These are phyloP conservation scores for Cyprinodon tularosa DNA, from an alignment of 2,113 vertebrate species.

Conservation along the genomic window DNA sequence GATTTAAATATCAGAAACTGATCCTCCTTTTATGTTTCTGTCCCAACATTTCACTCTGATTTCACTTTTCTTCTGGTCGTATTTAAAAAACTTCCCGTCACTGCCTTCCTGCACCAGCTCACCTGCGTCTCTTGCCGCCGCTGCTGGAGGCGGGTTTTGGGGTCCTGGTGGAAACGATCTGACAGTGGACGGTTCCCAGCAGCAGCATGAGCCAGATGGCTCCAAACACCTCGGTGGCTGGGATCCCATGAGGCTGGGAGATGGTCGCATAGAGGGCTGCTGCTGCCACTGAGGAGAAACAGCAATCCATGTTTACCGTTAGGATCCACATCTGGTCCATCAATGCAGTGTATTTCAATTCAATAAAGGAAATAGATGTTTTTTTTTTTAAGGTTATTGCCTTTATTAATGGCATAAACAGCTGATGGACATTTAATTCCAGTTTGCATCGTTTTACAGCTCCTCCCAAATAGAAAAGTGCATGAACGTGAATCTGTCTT, in stretches of 20 bases:
- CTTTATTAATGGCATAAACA: too few species aligned
- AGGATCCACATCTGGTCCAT: too few species aligned
- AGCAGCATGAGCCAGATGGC: slow-evolving; percentile 96
- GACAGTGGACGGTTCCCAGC: slow-evolving; percentile 97
- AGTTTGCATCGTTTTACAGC: too few species aligned
- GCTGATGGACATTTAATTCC: too few species aligned
- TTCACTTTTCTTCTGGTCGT: background rate
- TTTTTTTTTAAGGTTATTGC: too few species aligned
- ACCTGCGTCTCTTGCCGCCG: slow-evolving; percentile 94
- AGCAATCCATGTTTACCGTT: background rate
- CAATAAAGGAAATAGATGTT: too few species aligned
- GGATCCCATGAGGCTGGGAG: slow-evolving; percentile 88
- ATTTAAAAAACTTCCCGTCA: background rate
- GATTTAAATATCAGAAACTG: too few species aligned
- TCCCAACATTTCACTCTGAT: too few species aligned
- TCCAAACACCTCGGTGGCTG: slow-evolving; percentile 92
- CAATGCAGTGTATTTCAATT: too few species aligned
- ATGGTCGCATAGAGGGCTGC: slow-evolving; percentile 85
- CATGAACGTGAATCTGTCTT: too few species aligned
- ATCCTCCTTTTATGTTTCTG: too few species aligned
- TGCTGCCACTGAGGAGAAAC: slow-evolving; percentile 82
- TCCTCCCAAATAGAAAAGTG: too few species aligned
- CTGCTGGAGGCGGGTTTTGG: slow-evolving; percentile 86
- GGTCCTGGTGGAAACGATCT: slow-evolving; percentile 97
- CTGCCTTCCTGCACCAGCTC: background rate